Conservation (phyloP, 2,797 vertebrate genomes). For the Malurus splendens region DNA sequence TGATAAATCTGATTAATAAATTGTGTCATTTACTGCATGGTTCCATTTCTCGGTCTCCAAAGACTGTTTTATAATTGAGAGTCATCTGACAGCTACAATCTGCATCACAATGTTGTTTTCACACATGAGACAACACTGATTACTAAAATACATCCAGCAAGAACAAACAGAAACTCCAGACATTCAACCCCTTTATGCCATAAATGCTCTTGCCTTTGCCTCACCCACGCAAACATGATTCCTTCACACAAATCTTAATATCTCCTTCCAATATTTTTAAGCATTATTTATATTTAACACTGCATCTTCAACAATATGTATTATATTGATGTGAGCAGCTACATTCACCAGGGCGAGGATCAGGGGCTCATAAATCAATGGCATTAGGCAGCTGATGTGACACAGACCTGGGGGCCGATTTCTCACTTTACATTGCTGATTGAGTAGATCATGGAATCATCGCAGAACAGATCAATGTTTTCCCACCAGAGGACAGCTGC, state of each 20-base stretch:
- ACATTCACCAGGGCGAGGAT: neutral
- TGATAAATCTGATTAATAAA: conserved; percentile 42
- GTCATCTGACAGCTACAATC: conserved; percentile 47
- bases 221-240: neutral
- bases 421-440: conserved; percentile 4
- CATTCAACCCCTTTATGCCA: neutral
- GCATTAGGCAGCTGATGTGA: neutral
- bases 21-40: conserved; percentile 29
- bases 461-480: neutral
- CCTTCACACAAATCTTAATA: neutral
- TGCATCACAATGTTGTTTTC: conserved; percentile 43
- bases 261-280: neutral
- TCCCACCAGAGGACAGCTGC: neutral
- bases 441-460: neutral
- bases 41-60: conserved; percentile 23
- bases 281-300: neutral
- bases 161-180: neutral
- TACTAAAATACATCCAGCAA: neutral
- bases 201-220: neutral
- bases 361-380: neutral
- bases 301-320: neutral
- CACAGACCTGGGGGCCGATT: neutral
- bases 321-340: neutral
- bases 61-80: conserved; percentile 26
- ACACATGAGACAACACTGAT: conserved; percentile 24